A percentile compares a stretch with the other conserved stretches of the same genome.
These are phyloP conservation scores for Andrena dorsata DNA, from an alignment of 2,888 invertebrate species.

Conservation along the genomic window DNA sequence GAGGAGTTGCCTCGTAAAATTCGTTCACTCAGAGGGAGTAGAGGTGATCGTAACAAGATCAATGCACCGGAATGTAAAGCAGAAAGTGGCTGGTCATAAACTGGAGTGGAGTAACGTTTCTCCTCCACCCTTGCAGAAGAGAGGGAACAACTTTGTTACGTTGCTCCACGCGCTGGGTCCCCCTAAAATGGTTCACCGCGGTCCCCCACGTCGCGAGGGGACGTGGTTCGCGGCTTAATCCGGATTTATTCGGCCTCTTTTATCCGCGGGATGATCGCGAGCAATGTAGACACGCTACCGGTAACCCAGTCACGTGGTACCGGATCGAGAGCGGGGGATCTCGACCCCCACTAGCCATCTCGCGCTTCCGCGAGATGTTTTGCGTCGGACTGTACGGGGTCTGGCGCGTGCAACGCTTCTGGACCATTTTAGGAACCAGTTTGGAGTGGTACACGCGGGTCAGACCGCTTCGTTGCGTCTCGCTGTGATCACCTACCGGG, in stretches of 20 bases:
- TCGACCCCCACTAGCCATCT: background rate
- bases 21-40: too few relatives aligned
- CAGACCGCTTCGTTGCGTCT: slow-evolving; percentile 42
- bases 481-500: slow-evolving; percentile 65
- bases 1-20: too few relatives aligned
- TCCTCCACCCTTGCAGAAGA: background rate
- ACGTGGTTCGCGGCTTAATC: slow-evolving; percentile 67
- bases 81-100: background rate
- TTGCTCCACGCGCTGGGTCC: slow-evolving; percentile 21
- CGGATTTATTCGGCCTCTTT: slow-evolving; percentile 75
- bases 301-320: slow-evolving; percentile 50
- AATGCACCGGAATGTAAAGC: background rate
- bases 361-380: slow-evolving; percentile 47
- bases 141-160: slow-evolving; percentile 5
- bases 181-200: slow-evolving; percentile 15
- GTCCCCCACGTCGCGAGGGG: slow-evolving; percentile 55
- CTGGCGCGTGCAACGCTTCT: slow-evolving; percentile 55
- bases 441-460: slow-evolving; percentile 54
- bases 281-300: slow-evolving; percentile 54
- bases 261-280: slow-evolving; percentile 68
- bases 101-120: background rate
- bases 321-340: background rate
- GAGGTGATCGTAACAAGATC: background rate
- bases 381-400: slow-evolving; percentile 44
- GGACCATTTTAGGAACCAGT: slow-evolving; percentile 72